phyloP scores from a whole-genome alignment of 2,797 vertebrate genomes.

The Austrolebias charrua region DNA sequence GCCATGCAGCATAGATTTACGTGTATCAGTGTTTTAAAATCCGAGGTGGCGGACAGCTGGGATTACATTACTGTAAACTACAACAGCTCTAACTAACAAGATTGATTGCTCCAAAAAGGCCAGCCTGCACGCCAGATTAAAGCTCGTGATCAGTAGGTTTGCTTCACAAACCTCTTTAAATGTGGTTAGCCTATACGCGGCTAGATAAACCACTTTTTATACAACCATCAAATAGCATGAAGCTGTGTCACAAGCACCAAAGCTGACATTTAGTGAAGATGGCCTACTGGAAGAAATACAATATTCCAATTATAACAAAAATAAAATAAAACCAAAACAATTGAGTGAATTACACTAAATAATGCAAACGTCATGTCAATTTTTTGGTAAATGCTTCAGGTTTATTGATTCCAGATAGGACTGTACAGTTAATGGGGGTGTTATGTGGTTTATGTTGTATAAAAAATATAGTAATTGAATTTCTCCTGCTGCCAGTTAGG shows the following conservation, averaged over 20 bases:
- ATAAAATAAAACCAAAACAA: not conserved
- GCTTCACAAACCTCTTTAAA: conserved; percentile 46
- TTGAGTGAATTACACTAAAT: not conserved
- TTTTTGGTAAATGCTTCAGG: conserved; percentile 1
- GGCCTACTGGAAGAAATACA: not conserved
- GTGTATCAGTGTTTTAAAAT: conserved; percentile 59
- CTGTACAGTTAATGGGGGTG: conserved; percentile 7
- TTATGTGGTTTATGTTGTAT: conserved; percentile 18
- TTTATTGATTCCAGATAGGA: conserved; percentile 24
- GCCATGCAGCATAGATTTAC: conserved; percentile 24
- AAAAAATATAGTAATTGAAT: conserved; percentile 34
- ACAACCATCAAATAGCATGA: not conserved
- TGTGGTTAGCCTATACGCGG: conserved; percentile 1
- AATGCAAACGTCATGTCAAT: conserved; percentile 12
- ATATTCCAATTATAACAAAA: not conserved
- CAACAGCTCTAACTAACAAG: conserved; percentile 70
- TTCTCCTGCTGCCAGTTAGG: conserved; percentile 27
- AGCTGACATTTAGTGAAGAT: not conserved
- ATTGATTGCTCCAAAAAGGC: conserved; percentile 61
- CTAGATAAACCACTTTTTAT: conserved; percentile 2
- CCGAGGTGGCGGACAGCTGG: conserved; percentile 55
- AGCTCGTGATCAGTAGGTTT: conserved; percentile 54
- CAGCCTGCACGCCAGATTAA: conserved; percentile 56
- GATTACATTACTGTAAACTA: conserved; percentile 78
- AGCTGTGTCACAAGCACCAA: not conserved